Evolutionary conservation across 2,797 vertebrate genomes (phyloP).

Genomic region (Babyrousa celebensis): DNA sequence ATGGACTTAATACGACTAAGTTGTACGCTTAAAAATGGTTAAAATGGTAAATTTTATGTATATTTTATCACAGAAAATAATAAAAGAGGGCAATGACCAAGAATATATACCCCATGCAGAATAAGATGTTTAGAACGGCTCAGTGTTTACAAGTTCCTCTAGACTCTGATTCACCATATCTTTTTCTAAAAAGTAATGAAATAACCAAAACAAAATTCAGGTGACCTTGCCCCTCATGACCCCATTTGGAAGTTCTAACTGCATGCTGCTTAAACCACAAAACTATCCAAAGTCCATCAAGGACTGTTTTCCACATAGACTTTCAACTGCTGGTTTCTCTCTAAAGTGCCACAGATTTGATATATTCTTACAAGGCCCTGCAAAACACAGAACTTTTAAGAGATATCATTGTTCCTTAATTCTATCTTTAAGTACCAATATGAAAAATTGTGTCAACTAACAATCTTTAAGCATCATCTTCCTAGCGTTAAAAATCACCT

Average conservation of each 20-base stretch:
- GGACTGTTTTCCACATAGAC: not conserved
- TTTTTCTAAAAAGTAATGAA: conserved; percentile 32
- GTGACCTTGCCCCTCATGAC: not conserved
- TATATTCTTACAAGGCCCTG: not conserved
- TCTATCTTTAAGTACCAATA: not conserved
- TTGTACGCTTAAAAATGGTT: not conserved
- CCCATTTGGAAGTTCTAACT: not conserved
- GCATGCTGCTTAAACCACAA: not conserved
- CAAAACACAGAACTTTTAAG: not conserved
- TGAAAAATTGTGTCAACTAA: not conserved
- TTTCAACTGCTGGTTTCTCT: not conserved
- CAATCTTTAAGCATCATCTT: not conserved
- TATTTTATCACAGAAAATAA: not conserved
- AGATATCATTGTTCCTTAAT: not conserved
- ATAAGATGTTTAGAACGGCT: not conserved
- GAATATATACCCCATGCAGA: not conserved
- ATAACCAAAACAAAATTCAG: conserved; percentile 4
- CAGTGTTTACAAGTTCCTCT: not conserved
- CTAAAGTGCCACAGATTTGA: not conserved
- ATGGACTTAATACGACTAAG: not conserved
- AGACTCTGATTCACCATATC: not conserved
- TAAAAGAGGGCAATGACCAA: not conserved
- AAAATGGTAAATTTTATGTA: not conserved
- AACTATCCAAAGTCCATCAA: not conserved
- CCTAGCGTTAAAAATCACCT: not conserved